A percentile compares a stretch with the other conserved stretches of the same genome.
Conservation (phyloP, 1,140 invertebrate genomes). For the Pseudachorutes palmiensis region DNA sequence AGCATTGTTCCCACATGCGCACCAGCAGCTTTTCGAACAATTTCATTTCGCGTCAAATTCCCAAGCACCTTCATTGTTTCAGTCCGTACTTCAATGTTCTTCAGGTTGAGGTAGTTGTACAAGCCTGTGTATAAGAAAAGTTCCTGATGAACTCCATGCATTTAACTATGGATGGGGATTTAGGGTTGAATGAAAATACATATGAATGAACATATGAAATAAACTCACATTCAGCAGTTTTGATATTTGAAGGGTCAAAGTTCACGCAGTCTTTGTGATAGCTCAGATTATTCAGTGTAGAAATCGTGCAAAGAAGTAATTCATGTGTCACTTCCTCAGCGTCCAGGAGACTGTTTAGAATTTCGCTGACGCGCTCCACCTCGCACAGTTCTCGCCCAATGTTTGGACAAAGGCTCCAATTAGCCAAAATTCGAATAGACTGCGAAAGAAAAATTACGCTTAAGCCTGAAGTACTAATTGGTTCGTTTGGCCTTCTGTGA, state of each 20-base stretch:
- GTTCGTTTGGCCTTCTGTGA: not conserved
- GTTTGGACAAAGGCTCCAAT: constrained; percentile 60
- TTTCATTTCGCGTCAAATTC: constrained; percentile 55
- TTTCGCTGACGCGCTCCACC: constrained; percentile 43
- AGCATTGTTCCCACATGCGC: constrained; percentile 49
- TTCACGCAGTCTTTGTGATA: constrained; percentile 47
- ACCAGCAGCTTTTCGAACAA: constrained; percentile 50
- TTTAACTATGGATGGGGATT: no score
- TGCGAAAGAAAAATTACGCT: constrained; percentile 36
- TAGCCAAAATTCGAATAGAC: constrained; percentile 61
- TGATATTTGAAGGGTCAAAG: constrained; percentile 39
- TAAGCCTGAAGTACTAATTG: not conserved
- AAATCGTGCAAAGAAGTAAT: constrained; percentile 54
- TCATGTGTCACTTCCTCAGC: constrained; percentile 54
- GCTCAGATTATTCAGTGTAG: constrained; percentile 59
- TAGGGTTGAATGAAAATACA: no score
- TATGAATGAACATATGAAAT: constrained; percentile 9
- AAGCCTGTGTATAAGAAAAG: constrained; percentile 17
- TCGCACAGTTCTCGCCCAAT: constrained; percentile 51
- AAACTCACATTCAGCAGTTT: constrained; percentile 42
- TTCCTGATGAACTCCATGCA: no score
- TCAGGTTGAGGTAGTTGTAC: constrained; percentile 21
- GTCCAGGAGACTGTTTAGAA: constrained; percentile 47
- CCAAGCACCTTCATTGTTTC: constrained; percentile 58
- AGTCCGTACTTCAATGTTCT: constrained; percentile 51